Evolutionary conservation across 2,888 invertebrate species (phyloP), one percentile per base, ranked within the genome.

Genomic region (Drosophila infuscata): DNA sequence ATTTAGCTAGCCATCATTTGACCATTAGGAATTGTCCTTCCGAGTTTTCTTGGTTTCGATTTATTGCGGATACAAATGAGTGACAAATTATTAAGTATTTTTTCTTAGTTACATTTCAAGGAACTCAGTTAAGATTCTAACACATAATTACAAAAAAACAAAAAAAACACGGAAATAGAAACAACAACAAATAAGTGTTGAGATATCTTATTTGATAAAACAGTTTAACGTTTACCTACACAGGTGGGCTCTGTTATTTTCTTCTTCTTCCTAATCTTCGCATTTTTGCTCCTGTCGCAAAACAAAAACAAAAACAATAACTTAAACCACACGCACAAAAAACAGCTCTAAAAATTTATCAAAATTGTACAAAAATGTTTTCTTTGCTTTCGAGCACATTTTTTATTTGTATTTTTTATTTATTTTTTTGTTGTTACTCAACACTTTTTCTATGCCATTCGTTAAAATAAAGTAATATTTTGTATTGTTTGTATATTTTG

Each of bases 381-480:
- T 30, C 35, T 41, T 54, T 53, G 48, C 53, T 54, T 67, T 71
- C 46, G 63, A 67, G 54, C 67, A 43, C 48, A 53, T 52, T 48
- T 33, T 49, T 33, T 35, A 41, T 69, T 61, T 36, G 36, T 64
- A 67, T 54, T 70, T 56, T 56, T 52, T 20, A 38, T 61, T 52
- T 29, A 20, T 54, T 53, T 30, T 56, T 29, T 53, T 46, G 66
- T 52, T 66, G 52, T 71, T 70, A 62, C 59, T 73, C 75, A 79
- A 74, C 67, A 64, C 73, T 59, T 52, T 29, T 33, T 38, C 43
- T 51, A 43, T 61, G 57, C 43, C 58, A 54, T 70, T 70, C 41
- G 46, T 76, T 69, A 81, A 89, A 90, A 90, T 90, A 89, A 89
- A 89, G 89, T 89, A 90, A 90, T 81, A 70, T 78, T 77, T 82